Evolutionary conservation across 1,140 invertebrate genomes (phyloP).

Genomic region (Stratiolaelaps scimitus): DNA sequence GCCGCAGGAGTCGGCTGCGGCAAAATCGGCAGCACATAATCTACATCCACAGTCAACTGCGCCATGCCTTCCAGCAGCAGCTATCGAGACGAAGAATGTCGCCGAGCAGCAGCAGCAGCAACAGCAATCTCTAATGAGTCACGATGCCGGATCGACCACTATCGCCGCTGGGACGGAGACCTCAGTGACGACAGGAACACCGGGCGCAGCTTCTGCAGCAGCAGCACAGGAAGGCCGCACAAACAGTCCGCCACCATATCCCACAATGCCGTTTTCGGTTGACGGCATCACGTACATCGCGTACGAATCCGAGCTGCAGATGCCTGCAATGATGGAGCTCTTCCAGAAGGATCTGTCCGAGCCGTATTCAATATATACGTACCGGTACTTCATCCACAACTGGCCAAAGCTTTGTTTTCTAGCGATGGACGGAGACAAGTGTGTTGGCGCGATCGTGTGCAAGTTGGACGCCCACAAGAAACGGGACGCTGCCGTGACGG

Average conservation of each 20-base stretch:
- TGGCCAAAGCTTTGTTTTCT: constrained; percentile 98
- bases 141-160: too few relatives aligned
- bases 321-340: constrained; percentile 92
- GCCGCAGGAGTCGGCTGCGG: too few relatives aligned
- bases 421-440: constrained; percentile 62
- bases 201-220: too few relatives aligned
- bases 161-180: too few relatives aligned
- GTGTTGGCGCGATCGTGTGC: constrained; percentile 94
- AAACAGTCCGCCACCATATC: background rate
- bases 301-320: constrained; percentile 75
- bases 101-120: too few relatives aligned
- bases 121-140: too few relatives aligned
- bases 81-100: too few relatives aligned
- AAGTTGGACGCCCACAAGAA: constrained; percentile 86
- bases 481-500: constrained; percentile 41
- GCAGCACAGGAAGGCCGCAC: too few relatives aligned
- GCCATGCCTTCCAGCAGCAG: too few relatives aligned
- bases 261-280: constrained; percentile 11
- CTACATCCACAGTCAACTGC: too few relatives aligned
- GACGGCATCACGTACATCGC: constrained; percentile 50
- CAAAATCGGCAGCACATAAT: too few relatives aligned
- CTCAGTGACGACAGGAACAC: too few relatives aligned
- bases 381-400: constrained; percentile 99
- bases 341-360: constrained; percentile 98
- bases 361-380: constrained; percentile 99